Conservation (phyloP, 2,797 vertebrate genomes). For the Eospalax fontanierii region DNA sequence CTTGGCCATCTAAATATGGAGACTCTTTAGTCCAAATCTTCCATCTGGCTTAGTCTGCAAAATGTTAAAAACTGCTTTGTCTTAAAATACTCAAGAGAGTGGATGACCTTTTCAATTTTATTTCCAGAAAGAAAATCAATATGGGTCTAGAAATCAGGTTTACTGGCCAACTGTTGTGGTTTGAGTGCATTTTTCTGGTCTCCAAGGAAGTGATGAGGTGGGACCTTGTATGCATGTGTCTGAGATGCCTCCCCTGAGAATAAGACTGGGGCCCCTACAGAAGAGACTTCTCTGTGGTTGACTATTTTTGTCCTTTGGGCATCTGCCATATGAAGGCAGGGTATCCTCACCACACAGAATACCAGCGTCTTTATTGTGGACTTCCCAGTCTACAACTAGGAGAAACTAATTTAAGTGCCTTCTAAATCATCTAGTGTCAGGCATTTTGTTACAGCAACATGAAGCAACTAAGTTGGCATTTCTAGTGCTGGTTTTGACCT, state of each 20-base stretch:
- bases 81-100: constrained; percentile 64
- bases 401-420: not conserved
- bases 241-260: not conserved
- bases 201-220: not conserved
- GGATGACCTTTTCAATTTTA: constrained; percentile 70
- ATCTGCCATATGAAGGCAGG: not conserved
- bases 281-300: not conserved
- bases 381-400: not conserved
- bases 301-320: not conserved
- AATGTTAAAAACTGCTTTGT: constrained; percentile 64
- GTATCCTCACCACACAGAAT: not conserved
- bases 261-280: not conserved
- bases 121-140: constrained; percentile 54
- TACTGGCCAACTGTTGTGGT: not conserved
- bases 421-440: not conserved
- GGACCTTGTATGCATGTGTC: too few relatives aligned
- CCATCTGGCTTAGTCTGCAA: constrained; percentile 60
- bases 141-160: constrained; percentile 60
- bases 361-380: not conserved
- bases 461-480: constrained; percentile 49
- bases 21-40: constrained; percentile 55
- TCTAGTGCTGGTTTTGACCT: constrained; percentile 31
- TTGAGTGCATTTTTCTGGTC: not conserved
- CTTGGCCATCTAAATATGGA: constrained; percentile 59
- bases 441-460: not conserved